Percentiles rank a stretch among this genome's conserved stretches.
Conservation (phyloP, 2,888 invertebrate genomes). For the Entomobrya multifasciata region DNA sequence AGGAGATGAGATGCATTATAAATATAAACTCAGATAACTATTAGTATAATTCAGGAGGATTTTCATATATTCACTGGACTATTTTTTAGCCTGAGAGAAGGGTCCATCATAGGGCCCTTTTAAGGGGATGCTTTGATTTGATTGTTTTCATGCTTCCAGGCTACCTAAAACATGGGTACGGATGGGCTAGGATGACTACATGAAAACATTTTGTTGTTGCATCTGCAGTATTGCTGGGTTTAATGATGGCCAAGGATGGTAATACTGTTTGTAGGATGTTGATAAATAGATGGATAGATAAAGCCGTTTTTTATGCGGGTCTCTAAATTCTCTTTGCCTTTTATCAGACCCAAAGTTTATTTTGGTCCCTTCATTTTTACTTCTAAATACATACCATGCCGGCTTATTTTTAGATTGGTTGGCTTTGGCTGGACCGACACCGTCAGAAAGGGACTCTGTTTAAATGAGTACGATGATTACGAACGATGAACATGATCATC, state of each 20-base stretch:
- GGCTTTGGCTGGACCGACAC: neutral
- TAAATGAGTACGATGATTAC: neutral
- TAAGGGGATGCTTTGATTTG: constrained; percentile 16
- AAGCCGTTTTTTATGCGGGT: constrained; percentile 2
- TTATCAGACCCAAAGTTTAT: too few relatives aligned
- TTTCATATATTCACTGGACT: neutral
- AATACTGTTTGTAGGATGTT: constrained; percentile 53
- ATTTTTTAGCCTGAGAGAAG: neutral
- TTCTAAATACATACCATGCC: too few relatives aligned
- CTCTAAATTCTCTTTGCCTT: neutral
- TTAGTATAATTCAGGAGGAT: too few relatives aligned
- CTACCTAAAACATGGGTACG: too few relatives aligned
- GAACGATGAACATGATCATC: neutral
- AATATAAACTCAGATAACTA: too few relatives aligned
- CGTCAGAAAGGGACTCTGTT: neutral
- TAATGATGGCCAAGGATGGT: too few relatives aligned
- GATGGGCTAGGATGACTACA: neutral
- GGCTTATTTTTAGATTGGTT: too few relatives aligned
- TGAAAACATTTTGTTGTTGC: constrained; percentile 5
- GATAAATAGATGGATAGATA: neutral
- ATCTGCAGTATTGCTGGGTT: neutral
- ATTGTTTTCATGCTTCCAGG: constrained; percentile 5
- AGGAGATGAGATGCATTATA: too few relatives aligned
- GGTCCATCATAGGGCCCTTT: constrained; percentile 34
- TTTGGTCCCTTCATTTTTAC: constrained; percentile 34